Percentiles rank a stretch among this genome's conserved stretches.
phyloP scores from a whole-genome alignment of 2,888 invertebrate genomes.

The Zeuzera pyrina region DNA sequence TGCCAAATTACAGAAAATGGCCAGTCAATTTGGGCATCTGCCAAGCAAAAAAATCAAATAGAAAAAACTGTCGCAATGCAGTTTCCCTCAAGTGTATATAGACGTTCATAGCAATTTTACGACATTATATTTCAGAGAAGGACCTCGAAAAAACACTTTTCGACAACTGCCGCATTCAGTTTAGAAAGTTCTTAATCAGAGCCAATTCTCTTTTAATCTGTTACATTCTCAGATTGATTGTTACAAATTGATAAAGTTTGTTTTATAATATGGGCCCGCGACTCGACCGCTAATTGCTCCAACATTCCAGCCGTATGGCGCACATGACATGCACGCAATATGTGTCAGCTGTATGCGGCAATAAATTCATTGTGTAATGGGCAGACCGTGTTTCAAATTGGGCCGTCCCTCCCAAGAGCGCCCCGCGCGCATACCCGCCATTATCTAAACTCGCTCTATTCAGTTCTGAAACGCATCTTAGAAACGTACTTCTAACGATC shows the following conservation, averaged over 20 bases:
- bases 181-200: conserved; percentile 5
- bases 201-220: conserved; percentile 4
- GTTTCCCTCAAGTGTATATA: conserved; percentile 22
- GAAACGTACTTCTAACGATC: too few relatives aligned
- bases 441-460: conserved; percentile 43
- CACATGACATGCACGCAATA: conserved; percentile 56
- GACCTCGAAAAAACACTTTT: conserved; percentile 14
- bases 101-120: conserved; percentile 13
- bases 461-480: conserved; percentile 47
- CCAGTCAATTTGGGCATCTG: conserved; percentile 44
- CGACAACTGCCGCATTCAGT: conserved; percentile 8
- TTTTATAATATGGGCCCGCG: conserved; percentile 12
- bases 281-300: conserved; percentile 32
- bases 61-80: conserved; percentile 22
- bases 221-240: conserved; percentile 4
- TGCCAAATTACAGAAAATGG: conserved; percentile 51
- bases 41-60: conserved; percentile 35
- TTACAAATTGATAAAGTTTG: conserved; percentile 11
- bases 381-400: conserved; percentile 52
- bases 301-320: conserved; percentile 31
- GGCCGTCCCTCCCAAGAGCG: conserved; percentile 63
- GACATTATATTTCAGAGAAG: conserved; percentile 6
- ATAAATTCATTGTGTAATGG: conserved; percentile 70
- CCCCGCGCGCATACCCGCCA: conserved; percentile 52
- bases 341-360: conserved; percentile 56